phyloP scores from a whole-genome alignment of 1,140 invertebrate genomes.

The Kradibia gibbosae region DNA sequence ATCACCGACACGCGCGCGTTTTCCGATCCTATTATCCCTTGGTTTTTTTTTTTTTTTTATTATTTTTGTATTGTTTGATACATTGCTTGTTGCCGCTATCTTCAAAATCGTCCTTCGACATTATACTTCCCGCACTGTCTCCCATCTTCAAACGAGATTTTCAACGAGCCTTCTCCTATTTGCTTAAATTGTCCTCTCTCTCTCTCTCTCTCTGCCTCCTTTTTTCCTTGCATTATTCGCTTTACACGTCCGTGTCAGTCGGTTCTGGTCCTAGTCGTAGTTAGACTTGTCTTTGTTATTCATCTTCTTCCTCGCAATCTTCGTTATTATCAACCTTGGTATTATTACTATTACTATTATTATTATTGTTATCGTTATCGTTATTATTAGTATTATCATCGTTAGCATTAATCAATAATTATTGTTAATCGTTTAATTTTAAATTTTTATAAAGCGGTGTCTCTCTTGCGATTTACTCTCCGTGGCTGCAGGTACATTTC shows the following conservation, averaged over 20 bases:
- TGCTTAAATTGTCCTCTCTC: background rate
- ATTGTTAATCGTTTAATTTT: too few species aligned
- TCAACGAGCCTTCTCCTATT: slow-evolving; percentile 11
- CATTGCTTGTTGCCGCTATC: background rate
- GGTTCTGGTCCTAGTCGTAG: slow-evolving; percentile 13
- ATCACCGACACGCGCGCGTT: background rate
- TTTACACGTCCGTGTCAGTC: slow-evolving; percentile 19
- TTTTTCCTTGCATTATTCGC: slow-evolving; percentile 22
- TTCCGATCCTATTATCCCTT: background rate
- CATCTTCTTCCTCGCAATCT: too few species aligned
- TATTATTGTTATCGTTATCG: too few species aligned
- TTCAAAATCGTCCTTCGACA: background rate
- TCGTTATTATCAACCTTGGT: too few species aligned
- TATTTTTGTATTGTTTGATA: background rate
- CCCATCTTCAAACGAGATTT: slow-evolving; percentile 24
- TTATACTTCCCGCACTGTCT: background rate
- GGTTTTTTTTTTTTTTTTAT: background rate
- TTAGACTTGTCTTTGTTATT: slow-evolving; percentile 1
- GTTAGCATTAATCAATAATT: too few species aligned
- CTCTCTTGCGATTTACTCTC: slow-evolving; percentile 14
- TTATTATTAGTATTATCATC: too few species aligned
- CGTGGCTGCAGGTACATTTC: slow-evolving; percentile 28
- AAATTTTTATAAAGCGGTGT: too few species aligned
- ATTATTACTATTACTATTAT: too few species aligned
- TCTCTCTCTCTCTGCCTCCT: slow-evolving; percentile 9